Evolutionary conservation across 2,888 invertebrate species (phyloP), one percentile per base, ranked within the genome.

Genomic region (Coecobrya sp.): DNA sequence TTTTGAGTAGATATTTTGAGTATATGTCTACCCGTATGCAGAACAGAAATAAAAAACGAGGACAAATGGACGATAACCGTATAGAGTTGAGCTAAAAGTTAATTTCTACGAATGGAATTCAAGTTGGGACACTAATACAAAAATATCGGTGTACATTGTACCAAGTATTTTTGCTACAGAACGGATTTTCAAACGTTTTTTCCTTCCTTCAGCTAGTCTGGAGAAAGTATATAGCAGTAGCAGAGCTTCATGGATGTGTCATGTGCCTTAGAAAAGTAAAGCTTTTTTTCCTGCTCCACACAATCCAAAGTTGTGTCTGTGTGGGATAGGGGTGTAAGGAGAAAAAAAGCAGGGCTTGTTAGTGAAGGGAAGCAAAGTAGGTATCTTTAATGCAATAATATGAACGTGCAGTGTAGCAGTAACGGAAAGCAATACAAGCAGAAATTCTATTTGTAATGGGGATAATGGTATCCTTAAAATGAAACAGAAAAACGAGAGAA

Each of bases 71-170:
- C 76, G 85, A 76, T 76, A 84, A 84, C 85, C 25, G 49, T 49
- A 59, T 65, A 79, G 25, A 65, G 65, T 86, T 11, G 85, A 92
- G n/a, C 73, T 76, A 76, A 92, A 92, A 92, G 91, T 88, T 94
- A 94, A 94, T 94, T 92, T 94, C 93, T 86, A 76, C 91, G 93
- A 93, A 94, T 93, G 94, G 92, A 92, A 92, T 93, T 91, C 82
- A 92, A 84, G 42, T 88, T 88, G 87, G 73, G 94, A 94, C 94
- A 94, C 93, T 94, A 94, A 94, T 94, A 92, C 93, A 94, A 93
- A 94, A 93, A 94, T 94, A 94, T 94, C 93, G 93, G 91, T 79
- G 42, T 73, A 87, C 82, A 92, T 81, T 70, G 70, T 55, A 42
- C 42, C 42, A 62, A 82, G 30, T 68, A 90, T 73, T 55, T 36